Conservation (phyloP, 2,888 invertebrate genomes). For the Exocentrus adspersus region DNA sequence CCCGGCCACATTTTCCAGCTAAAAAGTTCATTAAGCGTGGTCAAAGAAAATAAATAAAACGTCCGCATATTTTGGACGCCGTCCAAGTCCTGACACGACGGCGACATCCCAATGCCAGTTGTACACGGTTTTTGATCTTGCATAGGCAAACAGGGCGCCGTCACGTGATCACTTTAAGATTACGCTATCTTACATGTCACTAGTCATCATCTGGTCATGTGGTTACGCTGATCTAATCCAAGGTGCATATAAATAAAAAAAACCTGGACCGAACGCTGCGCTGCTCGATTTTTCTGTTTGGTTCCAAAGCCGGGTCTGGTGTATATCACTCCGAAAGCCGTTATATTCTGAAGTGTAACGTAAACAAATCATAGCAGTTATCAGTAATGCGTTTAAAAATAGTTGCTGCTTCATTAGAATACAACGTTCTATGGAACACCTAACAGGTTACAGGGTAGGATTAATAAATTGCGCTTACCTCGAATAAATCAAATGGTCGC, state of each 20-base stretch:
- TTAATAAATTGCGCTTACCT: background rate
- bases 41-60: conserved; percentile 38
- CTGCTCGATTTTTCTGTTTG: no score
- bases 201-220: conserved; percentile 20
- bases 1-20: conserved; percentile 2
- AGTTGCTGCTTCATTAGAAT: background rate
- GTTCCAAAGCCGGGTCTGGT: background rate
- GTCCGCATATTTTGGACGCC: conserved; percentile 19
- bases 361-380: conserved; percentile 25
- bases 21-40: conserved; percentile 25
- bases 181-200: conserved; percentile 19
- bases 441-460: background rate
- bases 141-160: background rate
- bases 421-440: background rate
- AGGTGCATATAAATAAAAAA: no score
- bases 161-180: background rate
- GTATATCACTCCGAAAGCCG: background rate
- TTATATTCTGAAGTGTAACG: conserved; percentile 3
- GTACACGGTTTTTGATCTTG: conserved; percentile 1
- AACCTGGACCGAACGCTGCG: no score
- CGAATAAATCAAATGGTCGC: no score
- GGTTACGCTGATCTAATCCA: conserved; percentile 8
- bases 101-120: conserved; percentile 19
- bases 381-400: conserved; percentile 24
- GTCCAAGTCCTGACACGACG: conserved; percentile 25